Percentiles rank a stretch among this genome's conserved stretches.
These are phyloP conservation scores for Linnaemya vulpina DNA, from an alignment of 2,888 invertebrate species.

Conservation along the genomic window DNA sequence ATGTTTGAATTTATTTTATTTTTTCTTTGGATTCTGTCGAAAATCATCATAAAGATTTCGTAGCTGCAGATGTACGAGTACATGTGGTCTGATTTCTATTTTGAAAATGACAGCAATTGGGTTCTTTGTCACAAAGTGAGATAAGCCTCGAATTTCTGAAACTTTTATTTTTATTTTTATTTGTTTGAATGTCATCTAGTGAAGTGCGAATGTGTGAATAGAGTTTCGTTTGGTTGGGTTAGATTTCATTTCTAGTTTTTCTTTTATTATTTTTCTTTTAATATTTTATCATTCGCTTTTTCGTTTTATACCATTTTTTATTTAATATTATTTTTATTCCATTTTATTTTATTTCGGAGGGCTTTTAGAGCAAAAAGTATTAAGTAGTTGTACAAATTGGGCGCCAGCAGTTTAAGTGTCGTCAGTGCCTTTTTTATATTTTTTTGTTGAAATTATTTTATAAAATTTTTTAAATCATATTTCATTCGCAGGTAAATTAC, in stretches of 20 bases:
- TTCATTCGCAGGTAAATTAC: constrained; percentile 65
- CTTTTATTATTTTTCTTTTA: constrained; percentile 8
- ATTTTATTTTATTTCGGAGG: constrained; percentile 32
- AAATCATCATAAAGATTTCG: constrained; percentile 63
- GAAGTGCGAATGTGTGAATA: constrained; percentile 46
- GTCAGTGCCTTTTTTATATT: constrained; percentile 52
- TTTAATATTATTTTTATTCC: constrained; percentile 9
- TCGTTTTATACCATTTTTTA: not conserved
- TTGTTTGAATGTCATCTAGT: constrained; percentile 44
- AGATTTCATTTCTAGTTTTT: constrained; percentile 27
- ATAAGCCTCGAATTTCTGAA: constrained; percentile 58
- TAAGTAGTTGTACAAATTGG: constrained; percentile 61
- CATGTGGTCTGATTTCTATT: constrained; percentile 56
- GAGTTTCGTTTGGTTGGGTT: constrained; percentile 29
- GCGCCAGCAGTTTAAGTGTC: constrained; percentile 61
- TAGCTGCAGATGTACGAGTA: constrained; percentile 21
- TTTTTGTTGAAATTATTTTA: constrained; percentile 58
- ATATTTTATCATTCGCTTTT: not conserved
- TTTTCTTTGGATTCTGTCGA: constrained; percentile 17
- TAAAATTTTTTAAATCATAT: constrained; percentile 59
- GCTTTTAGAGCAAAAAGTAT: constrained; percentile 29
- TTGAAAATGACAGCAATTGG: constrained; percentile 67
- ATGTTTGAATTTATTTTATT: not conserved
- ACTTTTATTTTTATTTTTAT: constrained; percentile 16
- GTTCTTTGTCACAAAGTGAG: constrained; percentile 60